Evolutionary conservation across 2,797 vertebrate genomes (phyloP).

Genomic region (Erpetoichthys calabaricus): DNA sequence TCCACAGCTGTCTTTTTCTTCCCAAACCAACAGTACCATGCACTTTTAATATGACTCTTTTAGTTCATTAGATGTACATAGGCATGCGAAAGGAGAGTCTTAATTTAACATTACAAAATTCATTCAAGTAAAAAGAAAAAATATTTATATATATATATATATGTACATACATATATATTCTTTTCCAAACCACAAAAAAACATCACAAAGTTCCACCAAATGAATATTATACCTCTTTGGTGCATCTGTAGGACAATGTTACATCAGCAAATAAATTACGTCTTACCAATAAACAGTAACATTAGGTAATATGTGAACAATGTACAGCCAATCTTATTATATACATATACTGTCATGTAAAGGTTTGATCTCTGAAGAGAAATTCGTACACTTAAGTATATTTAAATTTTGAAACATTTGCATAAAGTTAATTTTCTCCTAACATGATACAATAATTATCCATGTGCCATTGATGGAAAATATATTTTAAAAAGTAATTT

Average conservation of each 20-base stretch:
- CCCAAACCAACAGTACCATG: slow-evolving; percentile 48
- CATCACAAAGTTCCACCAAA: slow-evolving; percentile 78
- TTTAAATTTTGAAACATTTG: slow-evolving; percentile 13
- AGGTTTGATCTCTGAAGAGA: slow-evolving; percentile 60
- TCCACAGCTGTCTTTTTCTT: slow-evolving; percentile 29
- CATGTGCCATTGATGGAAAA: too few species aligned
- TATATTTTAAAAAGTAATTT: too few species aligned
- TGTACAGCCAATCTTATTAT: slow-evolving; percentile 79
- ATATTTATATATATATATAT: slow-evolving; percentile 31
- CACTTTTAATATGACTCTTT: slow-evolving; percentile 30
- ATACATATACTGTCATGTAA: slow-evolving; percentile 61
- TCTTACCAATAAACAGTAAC: slow-evolving; percentile 83
- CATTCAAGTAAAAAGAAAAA: slow-evolving; percentile 83
- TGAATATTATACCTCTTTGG: slow-evolving; percentile 89
- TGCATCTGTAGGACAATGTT: slow-evolving; percentile 71
- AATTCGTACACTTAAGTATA: slow-evolving; percentile 67
- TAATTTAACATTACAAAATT: slow-evolving; percentile 79
- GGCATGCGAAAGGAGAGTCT: slow-evolving; percentile 70
- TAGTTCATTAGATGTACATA: slow-evolving; percentile 58
- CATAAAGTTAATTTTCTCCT: slow-evolving; percentile 27
- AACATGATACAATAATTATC: slow-evolving; percentile 17
- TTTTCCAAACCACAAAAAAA: slow-evolving; percentile 69
- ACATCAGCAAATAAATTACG: slow-evolving; percentile 95
- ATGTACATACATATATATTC: slow-evolving; percentile 18
- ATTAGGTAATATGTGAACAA: slow-evolving; percentile 65